Base-by-base conservation (phyloP, 1,140 invertebrate species). In the Heliconius eleuchia region DNA sequence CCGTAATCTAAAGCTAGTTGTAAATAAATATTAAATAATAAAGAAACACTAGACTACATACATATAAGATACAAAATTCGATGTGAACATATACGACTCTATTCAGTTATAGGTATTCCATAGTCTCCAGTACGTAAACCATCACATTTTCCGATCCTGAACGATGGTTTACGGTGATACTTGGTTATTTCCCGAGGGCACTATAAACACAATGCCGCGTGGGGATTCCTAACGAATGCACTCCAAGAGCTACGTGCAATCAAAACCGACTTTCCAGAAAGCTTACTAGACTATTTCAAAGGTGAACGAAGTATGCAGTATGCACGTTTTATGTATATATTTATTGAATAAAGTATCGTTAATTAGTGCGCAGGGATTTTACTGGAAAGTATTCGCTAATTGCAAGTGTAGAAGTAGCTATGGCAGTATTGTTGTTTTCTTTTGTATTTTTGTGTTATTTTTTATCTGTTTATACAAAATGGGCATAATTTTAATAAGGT, bases 141-240 rank as follows among this genome's bases (percentile, higher is more conserved):
- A 55, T 34, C 60, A 76, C 66, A 66, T 71, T 77, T 76, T 55
- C 46, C 76, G 76, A 77, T 77, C 60, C 60, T 57, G 76, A 77
- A 73, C 73, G 70, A 75, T 55, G 52, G 78, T 82, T 73, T 77
- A 75, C 74, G 77, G 76, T 77, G 79, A 80, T 86, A 78, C 83
- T 77, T 82, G 80, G 78, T 78, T 88, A 91, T 91, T 91, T 91
- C 89, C 89, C 89, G 80, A 80, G 83, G 88, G 89, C 71, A 74
- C 80, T 74, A 86, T 91, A 88, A 86, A 86, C 81, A 87, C 84
- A 81, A 85, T 85, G 60, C 73, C 72, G 70, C 46, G 39, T 50
- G 73, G 57, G 80, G 72, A 50, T 79, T 57, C 66, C 55, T 74
- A 86, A 83, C 79, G 78, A 81, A 85, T 83, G 84, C 80, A 84